These are phyloP conservation scores for Chionoecetes opilio DNA, from an alignment of 1,140 invertebrate genomes.

Conservation along the genomic window DNA sequence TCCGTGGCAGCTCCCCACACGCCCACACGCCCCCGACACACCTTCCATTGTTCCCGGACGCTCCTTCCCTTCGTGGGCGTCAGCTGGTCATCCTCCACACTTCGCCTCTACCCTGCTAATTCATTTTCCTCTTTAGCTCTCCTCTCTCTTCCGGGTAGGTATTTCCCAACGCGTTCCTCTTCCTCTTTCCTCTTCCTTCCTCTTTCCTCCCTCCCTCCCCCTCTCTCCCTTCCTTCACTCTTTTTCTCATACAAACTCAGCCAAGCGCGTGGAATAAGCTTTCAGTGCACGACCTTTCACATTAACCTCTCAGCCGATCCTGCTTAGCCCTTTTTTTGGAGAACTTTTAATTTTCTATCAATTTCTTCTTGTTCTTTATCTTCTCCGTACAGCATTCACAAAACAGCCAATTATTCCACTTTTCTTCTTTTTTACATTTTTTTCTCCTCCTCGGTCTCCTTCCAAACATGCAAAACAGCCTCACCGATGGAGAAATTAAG, in stretches of 20 bases:
- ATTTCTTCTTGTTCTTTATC: no score
- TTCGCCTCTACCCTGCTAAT: conserved; percentile 5
- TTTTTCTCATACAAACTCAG: conserved; percentile 20
- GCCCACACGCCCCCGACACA: background rate
- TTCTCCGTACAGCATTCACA: no score
- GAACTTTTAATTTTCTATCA: background rate
- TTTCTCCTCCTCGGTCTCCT: background rate
- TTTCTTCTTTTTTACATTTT: background rate
- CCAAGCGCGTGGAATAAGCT: conserved; percentile 25
- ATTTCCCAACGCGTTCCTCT: background rate
- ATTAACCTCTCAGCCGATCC: conserved; percentile 18
- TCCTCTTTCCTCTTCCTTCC: background rate
- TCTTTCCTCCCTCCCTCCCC: background rate
- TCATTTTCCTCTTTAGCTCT: conserved; percentile 20
- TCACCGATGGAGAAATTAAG: background rate
- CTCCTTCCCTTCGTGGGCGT: background rate
- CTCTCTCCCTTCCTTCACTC: background rate
- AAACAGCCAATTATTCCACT: background rate
- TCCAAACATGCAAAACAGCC: background rate
- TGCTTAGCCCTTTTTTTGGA: background rate
- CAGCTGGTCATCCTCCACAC: background rate
- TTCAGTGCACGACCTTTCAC: background rate
- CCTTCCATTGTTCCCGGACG: background rate
- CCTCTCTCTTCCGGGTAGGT: background rate
- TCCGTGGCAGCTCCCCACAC: background rate